Evolutionary conservation across 2,113 vertebrate species (phyloP), one percentile per base, ranked within the genome.

Genomic region (Oenanthe melanoleuca): DNA sequence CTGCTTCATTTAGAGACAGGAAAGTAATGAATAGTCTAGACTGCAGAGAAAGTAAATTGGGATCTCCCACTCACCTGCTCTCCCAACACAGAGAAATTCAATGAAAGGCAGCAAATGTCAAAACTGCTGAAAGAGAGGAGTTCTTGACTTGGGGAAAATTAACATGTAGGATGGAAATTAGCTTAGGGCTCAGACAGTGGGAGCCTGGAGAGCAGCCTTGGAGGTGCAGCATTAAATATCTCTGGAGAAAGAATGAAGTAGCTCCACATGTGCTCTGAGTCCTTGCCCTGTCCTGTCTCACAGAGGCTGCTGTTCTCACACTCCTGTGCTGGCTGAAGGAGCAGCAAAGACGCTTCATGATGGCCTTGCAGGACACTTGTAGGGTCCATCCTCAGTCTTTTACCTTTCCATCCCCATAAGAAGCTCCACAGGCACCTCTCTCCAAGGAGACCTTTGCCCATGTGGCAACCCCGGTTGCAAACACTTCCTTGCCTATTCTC

Each of bases 11-110:
- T 96, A 83, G 90, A 96, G 88, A 92, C 93, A 83, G 88, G 83
- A 90, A 92, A 96, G 88, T 95, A 95, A 95, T 96, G 95, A 97
- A 95, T 96, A 95, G 96, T 96, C 93, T 97, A 96, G 96, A 97
- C 95, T 94, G 80, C 66, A 90, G 95, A 52, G 93, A 90, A 96
- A 96, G 93, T 80, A 94, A 96, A 95, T 94, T 88, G 72, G 93
- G 92, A 93, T 94, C 90, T 80, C 90, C 90, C 6, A 24, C 88
- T 97, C 95, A 96, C 93, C 95, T 95, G 92, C 95, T 83, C 72
- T 80, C 85, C 80, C 47, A 84, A 71, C 60, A 24, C 64, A 71
- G 56, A 37, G 80, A 80, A 93, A 88, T 90, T 93, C 88, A 95
- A 53, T 93, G 88, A 96, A 96, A 96, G 90, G 88, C 90, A 96